These are phyloP conservation scores for Deilephila elpenor DNA, from an alignment of 2,888 invertebrate species.

Conservation along the genomic window DNA sequence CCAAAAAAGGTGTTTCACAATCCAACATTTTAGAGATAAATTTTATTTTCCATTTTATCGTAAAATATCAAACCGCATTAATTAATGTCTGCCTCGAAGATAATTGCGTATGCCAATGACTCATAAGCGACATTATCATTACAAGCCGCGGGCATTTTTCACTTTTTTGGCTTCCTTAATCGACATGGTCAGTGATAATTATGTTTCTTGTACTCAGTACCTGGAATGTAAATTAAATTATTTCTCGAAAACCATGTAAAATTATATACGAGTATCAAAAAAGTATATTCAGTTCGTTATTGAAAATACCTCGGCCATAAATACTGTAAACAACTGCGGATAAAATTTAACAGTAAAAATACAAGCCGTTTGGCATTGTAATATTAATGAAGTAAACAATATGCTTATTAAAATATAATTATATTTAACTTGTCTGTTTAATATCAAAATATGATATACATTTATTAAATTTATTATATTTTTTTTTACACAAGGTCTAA, in stretches of 20 bases:
- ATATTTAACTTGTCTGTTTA: too few relatives aligned
- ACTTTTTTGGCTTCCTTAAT: constrained; percentile 27
- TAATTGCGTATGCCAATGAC: constrained; percentile 22
- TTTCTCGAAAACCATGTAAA: constrained; percentile 18
- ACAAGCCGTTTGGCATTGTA: too few relatives aligned
- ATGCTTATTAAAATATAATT: too few relatives aligned
- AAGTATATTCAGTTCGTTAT: background rate
- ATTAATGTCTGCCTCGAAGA: constrained; percentile 18
- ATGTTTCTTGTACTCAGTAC: constrained; percentile 22
- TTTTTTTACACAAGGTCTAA: too few relatives aligned
- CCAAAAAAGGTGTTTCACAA: background rate
- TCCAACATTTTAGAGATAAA: background rate
- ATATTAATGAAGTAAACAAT: too few relatives aligned
- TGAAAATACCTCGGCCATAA: constrained; percentile 2
- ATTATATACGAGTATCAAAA: background rate
- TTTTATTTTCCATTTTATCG: constrained; percentile 4
- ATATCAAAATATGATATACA: too few relatives aligned
- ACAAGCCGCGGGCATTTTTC: constrained; percentile 21
- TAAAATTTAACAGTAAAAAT: background rate
- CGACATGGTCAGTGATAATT: constrained; percentile 24
- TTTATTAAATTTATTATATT: too few relatives aligned
- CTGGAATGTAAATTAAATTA: constrained; percentile 8
- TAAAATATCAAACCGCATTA: constrained; percentile 7
- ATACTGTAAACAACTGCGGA: background rate
- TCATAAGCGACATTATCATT: constrained; percentile 22